Percentiles rank a stretch among this genome's conserved stretches.
These are phyloP conservation scores for Lutraria lutraria DNA, from an alignment of 2,888 invertebrate species.

Conservation along the genomic window DNA sequence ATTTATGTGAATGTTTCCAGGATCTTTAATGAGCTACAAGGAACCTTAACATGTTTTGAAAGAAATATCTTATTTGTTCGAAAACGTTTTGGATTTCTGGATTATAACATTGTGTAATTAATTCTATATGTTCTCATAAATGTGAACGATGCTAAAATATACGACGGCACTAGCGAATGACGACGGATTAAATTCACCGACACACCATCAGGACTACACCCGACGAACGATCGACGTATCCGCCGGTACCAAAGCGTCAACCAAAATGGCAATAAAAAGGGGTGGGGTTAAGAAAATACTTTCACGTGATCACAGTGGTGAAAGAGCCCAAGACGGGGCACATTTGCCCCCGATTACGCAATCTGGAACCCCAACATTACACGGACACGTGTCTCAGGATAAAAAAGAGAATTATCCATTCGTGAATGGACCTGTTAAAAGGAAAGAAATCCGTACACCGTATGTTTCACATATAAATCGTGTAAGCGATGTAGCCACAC, in stretches of 20 bases:
- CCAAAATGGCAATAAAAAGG: constrained; percentile 74
- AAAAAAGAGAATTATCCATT: constrained; percentile 45
- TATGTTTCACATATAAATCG: constrained; percentile 68
- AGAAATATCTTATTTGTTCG: neutral
- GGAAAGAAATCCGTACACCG: constrained; percentile 70
- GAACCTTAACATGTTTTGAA: neutral
- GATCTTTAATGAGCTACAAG: neutral
- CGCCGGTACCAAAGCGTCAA: constrained; percentile 64
- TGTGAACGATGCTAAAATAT: constrained; percentile 71
- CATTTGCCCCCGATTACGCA: constrained; percentile 73
- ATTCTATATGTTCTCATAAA: neutral
- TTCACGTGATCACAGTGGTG: constrained; percentile 49
- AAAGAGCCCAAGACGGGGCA: constrained; percentile 51
- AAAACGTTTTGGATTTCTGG: neutral
- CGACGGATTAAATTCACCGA: constrained; percentile 72
- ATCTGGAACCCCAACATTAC: constrained; percentile 54
- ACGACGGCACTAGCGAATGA: constrained; percentile 68
- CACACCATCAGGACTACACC: constrained; percentile 66
- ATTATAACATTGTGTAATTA: neutral
- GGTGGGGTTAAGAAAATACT: constrained; percentile 59
- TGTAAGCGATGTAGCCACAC: constrained; percentile 70
- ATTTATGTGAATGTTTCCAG: neutral
- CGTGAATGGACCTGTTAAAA: constrained; percentile 51
- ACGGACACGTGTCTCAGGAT: constrained; percentile 34
- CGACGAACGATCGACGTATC: constrained; percentile 66